A percentile compares a stretch with the other conserved stretches of the same genome.
phyloP scores from a whole-genome alignment of 2,113 vertebrate genomes.

The Xyliphius kryptos region DNA sequence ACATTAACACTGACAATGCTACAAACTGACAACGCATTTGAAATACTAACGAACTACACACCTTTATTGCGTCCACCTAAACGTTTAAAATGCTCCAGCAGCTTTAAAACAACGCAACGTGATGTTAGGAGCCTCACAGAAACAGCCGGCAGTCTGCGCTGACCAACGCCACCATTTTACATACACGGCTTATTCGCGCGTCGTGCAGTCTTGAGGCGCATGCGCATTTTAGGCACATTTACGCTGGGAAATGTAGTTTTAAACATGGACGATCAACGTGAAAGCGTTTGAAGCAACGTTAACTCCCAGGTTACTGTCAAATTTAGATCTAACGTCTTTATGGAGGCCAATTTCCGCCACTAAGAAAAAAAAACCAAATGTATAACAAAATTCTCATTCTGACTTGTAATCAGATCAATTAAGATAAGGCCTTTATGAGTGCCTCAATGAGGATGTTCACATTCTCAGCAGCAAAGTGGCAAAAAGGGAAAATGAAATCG shows the following conservation, averaged over 20 bases:
- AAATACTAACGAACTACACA: neutral
- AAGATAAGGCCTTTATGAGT: no score
- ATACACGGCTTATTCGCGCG: conserved; percentile 53
- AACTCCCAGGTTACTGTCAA: no score
- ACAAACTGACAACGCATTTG: neutral
- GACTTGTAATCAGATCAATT: no score
- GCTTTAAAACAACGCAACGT: neutral
- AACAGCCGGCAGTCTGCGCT: conserved; percentile 24
- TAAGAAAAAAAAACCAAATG: no score
- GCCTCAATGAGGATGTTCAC: no score
- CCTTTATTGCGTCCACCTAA: conserved; percentile 5
- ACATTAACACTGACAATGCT: neutral
- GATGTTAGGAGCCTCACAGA: neutral
- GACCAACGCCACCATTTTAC: conserved; percentile 67
- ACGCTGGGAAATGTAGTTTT: conserved; percentile 56
- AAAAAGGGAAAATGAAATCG: no score
- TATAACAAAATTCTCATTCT: no score
- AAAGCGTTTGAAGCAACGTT: no score
- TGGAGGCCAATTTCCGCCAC: no score
- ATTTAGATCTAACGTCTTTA: no score
- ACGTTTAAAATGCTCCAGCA: neutral
- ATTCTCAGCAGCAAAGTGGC: no score
- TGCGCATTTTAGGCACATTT: neutral
- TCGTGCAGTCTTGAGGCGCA: conserved; percentile 24
- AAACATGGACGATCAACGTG: no score